phyloP scores from a whole-genome alignment of 2,797 vertebrate species.

The Hydrolagus colliei region DNA sequence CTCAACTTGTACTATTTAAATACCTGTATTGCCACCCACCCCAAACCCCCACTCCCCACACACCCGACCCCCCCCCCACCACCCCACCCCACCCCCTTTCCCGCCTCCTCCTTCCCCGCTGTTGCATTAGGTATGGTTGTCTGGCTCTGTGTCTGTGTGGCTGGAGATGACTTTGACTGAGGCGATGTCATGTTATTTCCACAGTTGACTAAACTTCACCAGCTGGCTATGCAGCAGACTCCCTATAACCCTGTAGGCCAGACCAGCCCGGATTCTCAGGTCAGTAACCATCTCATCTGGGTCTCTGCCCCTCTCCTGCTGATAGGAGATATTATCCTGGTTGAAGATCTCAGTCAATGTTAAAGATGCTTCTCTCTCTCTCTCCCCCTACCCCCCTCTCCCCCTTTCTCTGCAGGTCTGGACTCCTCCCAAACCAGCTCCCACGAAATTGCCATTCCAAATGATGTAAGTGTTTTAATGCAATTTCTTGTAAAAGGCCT shows the following conservation, averaged over 20 bases:
- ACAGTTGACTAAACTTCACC: slow-evolving; percentile 96
- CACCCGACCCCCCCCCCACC: slow-evolving; percentile 32
- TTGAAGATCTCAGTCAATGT: slow-evolving; percentile 37
- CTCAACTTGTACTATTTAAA: slow-evolving; percentile 40
- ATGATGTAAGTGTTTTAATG: slow-evolving; percentile 73
- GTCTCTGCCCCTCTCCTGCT: slow-evolving; percentile 59
- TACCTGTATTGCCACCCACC: slow-evolving; percentile 35
- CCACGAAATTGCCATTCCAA: slow-evolving; percentile 99
- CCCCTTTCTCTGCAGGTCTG: slow-evolving; percentile 67
- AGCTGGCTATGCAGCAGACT: slow-evolving; percentile 98
- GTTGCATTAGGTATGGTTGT: slow-evolving; percentile 45
- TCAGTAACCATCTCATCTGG: slow-evolving; percentile 52
- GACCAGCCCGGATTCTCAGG: slow-evolving; percentile 93
- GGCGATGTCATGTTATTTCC: slow-evolving; percentile 53
- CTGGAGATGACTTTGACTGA: neutral
- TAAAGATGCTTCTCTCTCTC: no score
- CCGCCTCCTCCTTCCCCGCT: slow-evolving; percentile 36
- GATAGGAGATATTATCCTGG: slow-evolving; percentile 45
- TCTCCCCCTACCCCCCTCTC: neutral
- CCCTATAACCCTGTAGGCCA: slow-evolving; percentile 80
- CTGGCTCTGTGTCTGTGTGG: slow-evolving; percentile 39
- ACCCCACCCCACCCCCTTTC: slow-evolving; percentile 40
- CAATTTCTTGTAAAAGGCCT: no score
- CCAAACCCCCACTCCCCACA: slow-evolving; percentile 36
- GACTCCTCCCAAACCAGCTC: slow-evolving; percentile 93